Conservation (phyloP, 2,888 invertebrate species). For the Drosophila peninsularis region DNA sequence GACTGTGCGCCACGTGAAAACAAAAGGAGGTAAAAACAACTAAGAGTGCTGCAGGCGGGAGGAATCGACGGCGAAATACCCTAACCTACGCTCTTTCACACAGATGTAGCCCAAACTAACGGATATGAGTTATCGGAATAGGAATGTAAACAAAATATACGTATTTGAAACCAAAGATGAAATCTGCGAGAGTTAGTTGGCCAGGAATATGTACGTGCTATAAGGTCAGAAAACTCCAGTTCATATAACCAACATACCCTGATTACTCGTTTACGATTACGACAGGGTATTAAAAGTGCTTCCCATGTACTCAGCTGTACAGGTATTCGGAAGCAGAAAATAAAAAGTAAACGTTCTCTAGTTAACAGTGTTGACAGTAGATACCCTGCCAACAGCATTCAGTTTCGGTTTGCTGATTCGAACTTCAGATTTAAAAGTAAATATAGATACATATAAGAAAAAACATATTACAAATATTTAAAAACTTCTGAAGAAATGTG, state of each 20-base stretch:
- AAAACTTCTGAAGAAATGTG: too few species aligned
- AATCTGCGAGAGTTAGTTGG: too few species aligned
- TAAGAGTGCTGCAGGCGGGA: not conserved
- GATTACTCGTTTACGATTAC: not conserved
- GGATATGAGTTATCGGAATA: too few species aligned
- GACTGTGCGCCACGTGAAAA: conserved; percentile 51
- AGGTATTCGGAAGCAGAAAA: conserved; percentile 17
- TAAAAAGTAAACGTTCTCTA: not conserved
- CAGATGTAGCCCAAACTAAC: too few species aligned
- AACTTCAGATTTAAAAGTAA: not conserved
- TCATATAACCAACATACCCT: not conserved
- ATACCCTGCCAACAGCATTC: not conserved
- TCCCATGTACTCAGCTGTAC: conserved; percentile 26
- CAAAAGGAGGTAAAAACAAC: conserved; percentile 33
- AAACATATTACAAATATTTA: too few species aligned
- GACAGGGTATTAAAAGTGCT: conserved; percentile 11
- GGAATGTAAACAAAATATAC: too few species aligned
- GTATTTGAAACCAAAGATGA: too few species aligned
- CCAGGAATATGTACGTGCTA: too few species aligned
- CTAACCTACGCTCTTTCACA: too few species aligned
- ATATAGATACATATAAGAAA: too few species aligned
- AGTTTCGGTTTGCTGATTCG: too few species aligned
- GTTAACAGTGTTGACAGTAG: not conserved
- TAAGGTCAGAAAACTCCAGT: not conserved
- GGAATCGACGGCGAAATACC: not conserved